Conservation (phyloP, 1,140 invertebrate species). For the Leptinotarsa undecemlineata region DNA sequence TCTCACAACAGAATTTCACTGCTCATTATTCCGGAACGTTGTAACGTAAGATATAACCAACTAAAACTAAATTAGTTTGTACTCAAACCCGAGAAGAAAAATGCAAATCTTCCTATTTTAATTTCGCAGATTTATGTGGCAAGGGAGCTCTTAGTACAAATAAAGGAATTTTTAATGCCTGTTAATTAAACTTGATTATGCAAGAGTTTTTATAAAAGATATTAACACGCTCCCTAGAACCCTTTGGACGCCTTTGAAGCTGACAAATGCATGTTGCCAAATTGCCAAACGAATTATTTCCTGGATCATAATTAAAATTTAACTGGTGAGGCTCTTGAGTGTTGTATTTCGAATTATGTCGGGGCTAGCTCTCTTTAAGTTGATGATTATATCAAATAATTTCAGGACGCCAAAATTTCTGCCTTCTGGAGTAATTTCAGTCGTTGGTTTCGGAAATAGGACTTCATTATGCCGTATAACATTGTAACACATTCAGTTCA, state of each 20-base stretch:
- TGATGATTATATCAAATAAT: too few species aligned
- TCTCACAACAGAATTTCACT: neutral
- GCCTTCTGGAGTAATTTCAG: too few species aligned
- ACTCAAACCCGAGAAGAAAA: constrained; percentile 11
- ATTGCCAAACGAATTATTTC: constrained; percentile 22
- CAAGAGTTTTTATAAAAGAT: constrained; percentile 29
- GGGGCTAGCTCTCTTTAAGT: too few species aligned
- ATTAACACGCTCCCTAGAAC: constrained; percentile 23
- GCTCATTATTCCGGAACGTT: neutral
- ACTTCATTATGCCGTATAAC: too few species aligned
- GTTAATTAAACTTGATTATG: constrained; percentile 32
- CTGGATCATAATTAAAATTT: constrained; percentile 25
- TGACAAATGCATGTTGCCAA: constrained; percentile 20
- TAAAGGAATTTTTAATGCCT: constrained; percentile 20
- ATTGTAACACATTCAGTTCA: too few species aligned
- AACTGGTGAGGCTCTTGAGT: neutral
- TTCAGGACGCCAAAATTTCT: too few species aligned
- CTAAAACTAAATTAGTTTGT: constrained; percentile 16
- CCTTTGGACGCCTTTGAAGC: neutral
- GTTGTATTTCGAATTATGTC: too few species aligned
- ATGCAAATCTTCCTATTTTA: constrained; percentile 23
- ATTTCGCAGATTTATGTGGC: constrained; percentile 29
- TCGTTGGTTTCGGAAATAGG: too few species aligned
- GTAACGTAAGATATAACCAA: neutral
- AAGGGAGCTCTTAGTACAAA: constrained; percentile 1